A percentile compares a stretch with the other conserved stretches of the same genome.
phyloP scores from a whole-genome alignment of 2,113 vertebrate genomes.

The Origma solitaria region DNA sequence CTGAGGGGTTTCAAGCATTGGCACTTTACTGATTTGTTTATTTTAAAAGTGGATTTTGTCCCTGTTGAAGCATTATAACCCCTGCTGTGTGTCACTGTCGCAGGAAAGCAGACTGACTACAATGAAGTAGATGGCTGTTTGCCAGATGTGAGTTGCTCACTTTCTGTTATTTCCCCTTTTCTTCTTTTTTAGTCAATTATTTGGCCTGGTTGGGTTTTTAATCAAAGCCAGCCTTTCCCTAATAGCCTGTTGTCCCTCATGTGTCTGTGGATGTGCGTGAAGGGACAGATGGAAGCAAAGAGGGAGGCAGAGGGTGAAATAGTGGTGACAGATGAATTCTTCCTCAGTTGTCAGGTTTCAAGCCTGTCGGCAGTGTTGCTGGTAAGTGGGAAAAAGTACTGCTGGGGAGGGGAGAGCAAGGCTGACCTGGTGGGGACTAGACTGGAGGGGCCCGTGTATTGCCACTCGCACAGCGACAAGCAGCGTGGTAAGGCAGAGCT shows the following conservation, averaged over 20 bases:
- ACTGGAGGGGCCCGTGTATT: not conserved
- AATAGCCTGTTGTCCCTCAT: not conserved
- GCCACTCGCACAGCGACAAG: not conserved
- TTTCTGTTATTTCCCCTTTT: not conserved
- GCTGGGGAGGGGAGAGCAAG: not conserved
- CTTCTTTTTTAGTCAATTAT: not conserved
- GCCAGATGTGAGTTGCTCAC: not conserved
- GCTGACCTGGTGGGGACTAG: not conserved
- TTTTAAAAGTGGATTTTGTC: not conserved
- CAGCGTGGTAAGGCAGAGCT: not conserved
- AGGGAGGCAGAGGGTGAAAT: not conserved
- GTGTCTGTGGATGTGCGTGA: not conserved
- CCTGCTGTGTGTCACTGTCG: accelerated
- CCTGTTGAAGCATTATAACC: not conserved
- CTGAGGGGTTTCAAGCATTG: not conserved
- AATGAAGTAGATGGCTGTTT: not conserved
- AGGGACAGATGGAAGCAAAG: not conserved
- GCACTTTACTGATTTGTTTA: not conserved
- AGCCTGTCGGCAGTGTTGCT: slow-evolving; percentile 37
- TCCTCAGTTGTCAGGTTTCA: slow-evolving; percentile 51
- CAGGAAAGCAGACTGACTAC: not conserved
- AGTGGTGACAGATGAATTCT: slow-evolving; percentile 45
- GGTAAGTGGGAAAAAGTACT: slow-evolving; percentile 31
- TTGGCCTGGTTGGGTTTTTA: not conserved
- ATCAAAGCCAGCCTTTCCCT: not conserved